Conservation (phyloP, 2,113 vertebrate genomes). For the Tinamus guttatus region DNA sequence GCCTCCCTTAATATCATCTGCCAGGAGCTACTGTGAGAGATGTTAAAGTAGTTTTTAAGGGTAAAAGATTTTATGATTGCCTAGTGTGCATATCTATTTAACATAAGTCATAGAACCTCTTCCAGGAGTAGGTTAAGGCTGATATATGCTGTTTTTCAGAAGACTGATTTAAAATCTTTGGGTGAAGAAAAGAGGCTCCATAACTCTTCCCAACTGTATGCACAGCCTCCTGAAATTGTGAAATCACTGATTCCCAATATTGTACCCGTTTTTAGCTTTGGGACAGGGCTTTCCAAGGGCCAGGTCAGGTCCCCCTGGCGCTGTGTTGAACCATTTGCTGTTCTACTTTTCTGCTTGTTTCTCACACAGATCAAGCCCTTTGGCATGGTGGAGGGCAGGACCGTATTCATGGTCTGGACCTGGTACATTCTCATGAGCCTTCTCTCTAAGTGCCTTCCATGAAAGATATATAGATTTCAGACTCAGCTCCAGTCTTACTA, state of each 20-base stretch:
- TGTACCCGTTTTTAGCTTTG: neutral
- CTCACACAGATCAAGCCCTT: neutral
- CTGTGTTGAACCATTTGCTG: neutral
- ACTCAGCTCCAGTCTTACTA: neutral
- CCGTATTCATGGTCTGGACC: neutral
- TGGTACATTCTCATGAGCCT: neutral
- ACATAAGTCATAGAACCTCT: neutral
- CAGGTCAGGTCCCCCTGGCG: neutral
- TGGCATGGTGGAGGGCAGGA: neutral
- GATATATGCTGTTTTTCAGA: neutral
- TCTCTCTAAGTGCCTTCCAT: neutral
- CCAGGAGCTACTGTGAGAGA: neutral
- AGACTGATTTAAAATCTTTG: neutral
- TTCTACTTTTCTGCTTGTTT: neutral
- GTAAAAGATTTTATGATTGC: neutral
- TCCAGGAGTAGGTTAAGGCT: neutral
- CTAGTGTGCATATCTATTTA: neutral
- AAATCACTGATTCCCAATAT: accelerated
- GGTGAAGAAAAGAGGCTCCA: neutral
- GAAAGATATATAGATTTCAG: neutral
- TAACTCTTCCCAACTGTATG: neutral
- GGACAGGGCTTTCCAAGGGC: neutral
- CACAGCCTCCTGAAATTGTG: neutral
- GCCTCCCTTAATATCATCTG: accelerated
- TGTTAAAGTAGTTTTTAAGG: neutral